phyloP scores from a whole-genome alignment of 2,888 invertebrate genomes.

The Hyposoter didymator region DNA sequence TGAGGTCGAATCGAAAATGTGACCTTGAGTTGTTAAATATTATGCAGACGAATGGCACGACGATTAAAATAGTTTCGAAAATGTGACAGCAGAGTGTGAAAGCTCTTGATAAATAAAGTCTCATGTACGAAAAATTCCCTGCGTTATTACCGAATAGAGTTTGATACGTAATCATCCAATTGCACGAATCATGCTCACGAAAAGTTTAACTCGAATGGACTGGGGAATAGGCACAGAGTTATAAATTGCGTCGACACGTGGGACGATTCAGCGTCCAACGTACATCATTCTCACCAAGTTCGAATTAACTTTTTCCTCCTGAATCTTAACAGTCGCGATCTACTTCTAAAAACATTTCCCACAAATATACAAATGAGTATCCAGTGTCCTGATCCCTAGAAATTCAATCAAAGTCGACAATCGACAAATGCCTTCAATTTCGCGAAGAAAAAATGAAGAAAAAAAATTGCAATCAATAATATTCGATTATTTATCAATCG shows the following conservation, averaged over 20 bases:
- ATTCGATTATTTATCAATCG: too few relatives aligned
- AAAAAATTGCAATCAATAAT: too few relatives aligned
- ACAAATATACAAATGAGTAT: not conserved
- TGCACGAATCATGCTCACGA: constrained; percentile 63
- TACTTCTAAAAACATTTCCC: not conserved
- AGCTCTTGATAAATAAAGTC: constrained; percentile 20
- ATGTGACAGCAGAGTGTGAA: not conserved
- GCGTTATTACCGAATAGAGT: constrained; percentile 44
- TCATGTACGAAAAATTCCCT: constrained; percentile 6
- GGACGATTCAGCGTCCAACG: constrained; percentile 50
- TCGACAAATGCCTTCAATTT: too few relatives aligned
- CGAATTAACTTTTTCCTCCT: constrained; percentile 21
- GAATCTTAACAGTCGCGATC: not conserved
- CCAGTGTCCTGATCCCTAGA: not conserved
- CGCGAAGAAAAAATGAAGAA: too few relatives aligned
- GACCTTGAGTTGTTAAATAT: too few relatives aligned
- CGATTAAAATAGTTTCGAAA: not conserved
- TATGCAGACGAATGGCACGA: not conserved
- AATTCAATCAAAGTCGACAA: too few relatives aligned
- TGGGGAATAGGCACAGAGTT: constrained; percentile 11
- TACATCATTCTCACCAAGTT: constrained; percentile 14
- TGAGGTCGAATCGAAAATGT: too few relatives aligned
- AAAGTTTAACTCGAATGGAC: constrained; percentile 52
- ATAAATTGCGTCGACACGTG: constrained; percentile 63
- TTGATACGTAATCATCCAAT: constrained; percentile 66